Conservation (phyloP, 1,140 invertebrate genomes). For the Anastatus disparis region DNA sequence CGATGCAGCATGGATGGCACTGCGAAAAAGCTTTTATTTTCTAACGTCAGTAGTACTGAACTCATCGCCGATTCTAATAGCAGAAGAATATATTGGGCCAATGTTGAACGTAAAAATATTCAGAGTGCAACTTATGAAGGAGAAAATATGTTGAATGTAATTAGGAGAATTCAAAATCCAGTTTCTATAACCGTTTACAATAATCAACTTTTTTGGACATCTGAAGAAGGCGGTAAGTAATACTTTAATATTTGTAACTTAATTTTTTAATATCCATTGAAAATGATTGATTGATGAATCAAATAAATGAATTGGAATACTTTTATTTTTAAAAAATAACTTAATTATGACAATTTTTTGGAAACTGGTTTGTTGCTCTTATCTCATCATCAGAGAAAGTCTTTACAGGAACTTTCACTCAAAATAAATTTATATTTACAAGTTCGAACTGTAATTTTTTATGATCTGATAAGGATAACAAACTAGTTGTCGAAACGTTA, state of each 20-base stretch:
- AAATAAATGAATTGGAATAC: too few relatives aligned
- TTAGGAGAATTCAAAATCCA: background rate
- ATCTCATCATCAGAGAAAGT: too few relatives aligned
- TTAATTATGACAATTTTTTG: too few relatives aligned
- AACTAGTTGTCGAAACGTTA: too few relatives aligned
- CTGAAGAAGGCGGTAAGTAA: background rate
- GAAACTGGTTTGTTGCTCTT: too few relatives aligned
- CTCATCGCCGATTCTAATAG: background rate
- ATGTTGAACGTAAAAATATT: background rate
- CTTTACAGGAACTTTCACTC: too few relatives aligned
- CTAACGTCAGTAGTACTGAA: background rate
- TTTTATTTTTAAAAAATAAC: too few relatives aligned
- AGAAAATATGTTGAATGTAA: background rate
- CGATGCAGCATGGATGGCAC: background rate
- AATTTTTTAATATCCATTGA: background rate
- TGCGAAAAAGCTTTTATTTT: background rate
- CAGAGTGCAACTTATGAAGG: background rate
- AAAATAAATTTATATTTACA: too few relatives aligned
- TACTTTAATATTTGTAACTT: background rate
- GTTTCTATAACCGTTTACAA: background rate
- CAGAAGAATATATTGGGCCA: conserved; percentile 5
- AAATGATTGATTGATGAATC: background rate
- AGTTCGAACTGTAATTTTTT: too few relatives aligned
- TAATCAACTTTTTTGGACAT: background rate
- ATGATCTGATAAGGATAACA: too few relatives aligned